Base-by-base conservation (phyloP, 2,113 vertebrate species). In the Sula dactylatra region DNA sequence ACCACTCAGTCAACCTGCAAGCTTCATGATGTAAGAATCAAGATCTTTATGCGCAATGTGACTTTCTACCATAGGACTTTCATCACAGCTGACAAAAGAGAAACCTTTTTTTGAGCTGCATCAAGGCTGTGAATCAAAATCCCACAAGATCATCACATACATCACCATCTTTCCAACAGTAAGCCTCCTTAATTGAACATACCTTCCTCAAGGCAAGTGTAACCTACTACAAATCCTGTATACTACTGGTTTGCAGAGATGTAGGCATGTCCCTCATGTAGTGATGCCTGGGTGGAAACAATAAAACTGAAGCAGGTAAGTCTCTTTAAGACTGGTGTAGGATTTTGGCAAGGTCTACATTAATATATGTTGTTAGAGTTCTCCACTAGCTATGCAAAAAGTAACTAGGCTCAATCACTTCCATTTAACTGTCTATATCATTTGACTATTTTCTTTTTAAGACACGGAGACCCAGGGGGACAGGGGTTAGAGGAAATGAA, bases 391-490 rank as follows among this genome's bases (percentile, higher is more conserved):
- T 73, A 5, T 38, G 12, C 5, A 88, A 55, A 86, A 91, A 47
- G 10, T 65, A 59, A 52, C 11, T 20, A 11, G 17, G 13, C 25
- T 64, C 44, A 50, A 8, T 55, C 1, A 3, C 6, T 83, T 69
- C n/a, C 38, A 40, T 76, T 76, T 59, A 45, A 52, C 20, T 56
- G 6, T 59, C 52, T 69, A 44, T 7, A 56, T n/a, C 2, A 69
- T 77, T 88, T 83, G 4, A 4, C 14, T 77, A 12, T 11, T 65
- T 58, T 50, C 15, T 69, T 92, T 82, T 27, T 22, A 69, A 89
- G 61, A 69, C 44, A 52, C 0, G 5, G 61, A 79, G n/a, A 8
- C 9, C 12, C 10, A 36, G 9, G 2, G 20, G 6, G 4, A 10
- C 34, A 58, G 13, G 5, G 4, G 24, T 77, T 32, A 72, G 40